These are phyloP conservation scores for Diarsia dahlii DNA, from an alignment of 2,888 invertebrate species.

Conservation along the genomic window DNA sequence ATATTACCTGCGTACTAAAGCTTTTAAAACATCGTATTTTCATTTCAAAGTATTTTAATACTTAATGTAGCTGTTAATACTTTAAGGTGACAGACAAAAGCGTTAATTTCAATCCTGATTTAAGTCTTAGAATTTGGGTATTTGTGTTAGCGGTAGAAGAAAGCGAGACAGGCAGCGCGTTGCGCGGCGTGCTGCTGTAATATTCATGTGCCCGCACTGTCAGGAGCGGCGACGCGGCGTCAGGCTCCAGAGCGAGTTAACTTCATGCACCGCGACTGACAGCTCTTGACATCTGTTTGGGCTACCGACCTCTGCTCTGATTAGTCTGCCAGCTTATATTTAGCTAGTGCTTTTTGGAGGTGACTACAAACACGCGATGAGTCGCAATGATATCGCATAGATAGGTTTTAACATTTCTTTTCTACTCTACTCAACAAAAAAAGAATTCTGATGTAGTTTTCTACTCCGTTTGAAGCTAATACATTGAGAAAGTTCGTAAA, in stretches of 20 bases:
- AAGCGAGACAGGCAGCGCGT: constrained; percentile 8
- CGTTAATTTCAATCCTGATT: constrained; percentile 48
- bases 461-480: constrained; percentile 26
- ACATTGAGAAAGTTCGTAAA: constrained; percentile 22
- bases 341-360: constrained; percentile 20
- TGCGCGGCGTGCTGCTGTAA: neutral
- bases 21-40: constrained; percentile 57
- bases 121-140: constrained; percentile 20
- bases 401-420: constrained; percentile 7
- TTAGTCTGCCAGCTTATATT: constrained; percentile 20
- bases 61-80: constrained; percentile 47
- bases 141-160: constrained; percentile 26
- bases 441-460: constrained; percentile 22
- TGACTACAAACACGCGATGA: constrained; percentile 3
- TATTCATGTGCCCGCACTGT: constrained; percentile 33
- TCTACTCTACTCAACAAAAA: neutral
- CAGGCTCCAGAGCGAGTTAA: constrained; percentile 1
- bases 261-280: constrained; percentile 10
- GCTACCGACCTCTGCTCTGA: constrained; percentile 10
- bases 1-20: constrained; percentile 51
- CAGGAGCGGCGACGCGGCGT: neutral
- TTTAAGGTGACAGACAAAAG: constrained; percentile 35
- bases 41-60: constrained; percentile 43
- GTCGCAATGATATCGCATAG: neutral
- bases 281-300: constrained; percentile 23